A percentile compares a stretch with the other conserved stretches of the same genome.
These are phyloP conservation scores for Caenorhabditis sp. DNA, from an alignment of 2,888 invertebrate species.

Conservation along the genomic window DNA sequence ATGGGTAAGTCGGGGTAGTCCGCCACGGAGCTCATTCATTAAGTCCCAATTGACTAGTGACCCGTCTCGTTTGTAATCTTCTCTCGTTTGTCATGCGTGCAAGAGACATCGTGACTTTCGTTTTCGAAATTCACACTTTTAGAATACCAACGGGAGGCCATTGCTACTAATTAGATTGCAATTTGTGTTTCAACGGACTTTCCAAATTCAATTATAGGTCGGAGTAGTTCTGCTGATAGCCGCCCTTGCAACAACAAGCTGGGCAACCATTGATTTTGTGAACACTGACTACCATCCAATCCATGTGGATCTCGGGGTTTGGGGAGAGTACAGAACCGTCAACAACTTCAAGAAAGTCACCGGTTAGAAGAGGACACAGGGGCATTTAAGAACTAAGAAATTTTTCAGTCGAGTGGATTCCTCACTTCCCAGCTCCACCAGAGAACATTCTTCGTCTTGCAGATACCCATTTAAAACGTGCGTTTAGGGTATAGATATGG, in stretches of 20 bases:
- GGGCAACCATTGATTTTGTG: slow-evolving; percentile 77
- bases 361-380: slow-evolving; percentile 25
- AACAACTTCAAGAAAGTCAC: slow-evolving; percentile 54
- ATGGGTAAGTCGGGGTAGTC: slow-evolving; percentile 55
- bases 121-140: slow-evolving; percentile 1
- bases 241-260: slow-evolving; percentile 78
- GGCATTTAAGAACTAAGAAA: neutral
- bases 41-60: slow-evolving; percentile 5
- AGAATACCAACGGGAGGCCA: slow-evolving; percentile 5
- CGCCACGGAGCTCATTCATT: slow-evolving; percentile 5
- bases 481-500: slow-evolving; percentile 25
- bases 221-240: slow-evolving; percentile 72
- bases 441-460: slow-evolving; percentile 77
- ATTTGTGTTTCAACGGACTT: too few species aligned
- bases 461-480: slow-evolving; percentile 79
- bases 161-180: slow-evolving; percentile 19
- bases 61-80: neutral
- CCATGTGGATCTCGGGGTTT: slow-evolving; percentile 77
- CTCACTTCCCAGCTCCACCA: slow-evolving; percentile 82
- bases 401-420: slow-evolving; percentile 81
- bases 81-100: slow-evolving; percentile 16
- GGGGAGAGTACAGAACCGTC: slow-evolving; percentile 80
- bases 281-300: slow-evolving; percentile 77
- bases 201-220: slow-evolving; percentile 67
- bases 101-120: neutral